Conservation (phyloP, 2,797 vertebrate species). For the Alcedo quadribrachys region DNA sequence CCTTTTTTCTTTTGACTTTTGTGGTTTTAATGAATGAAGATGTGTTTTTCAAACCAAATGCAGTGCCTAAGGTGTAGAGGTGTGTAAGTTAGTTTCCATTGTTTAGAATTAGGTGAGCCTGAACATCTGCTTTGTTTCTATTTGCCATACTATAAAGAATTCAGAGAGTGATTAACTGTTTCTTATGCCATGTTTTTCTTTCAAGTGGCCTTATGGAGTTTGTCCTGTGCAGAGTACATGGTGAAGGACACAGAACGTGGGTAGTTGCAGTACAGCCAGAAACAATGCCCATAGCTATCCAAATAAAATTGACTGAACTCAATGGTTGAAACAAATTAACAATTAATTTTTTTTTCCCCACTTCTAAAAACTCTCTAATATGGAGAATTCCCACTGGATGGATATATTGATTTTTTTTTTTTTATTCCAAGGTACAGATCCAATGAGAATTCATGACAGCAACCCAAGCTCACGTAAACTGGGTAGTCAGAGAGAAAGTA, state of each 20-base stretch:
- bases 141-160: not conserved
- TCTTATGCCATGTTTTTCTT: not conserved
- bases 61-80: fast-evolving
- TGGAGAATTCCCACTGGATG: not conserved
- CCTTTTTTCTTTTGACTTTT: not conserved
- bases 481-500: not conserved
- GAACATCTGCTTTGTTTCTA: not conserved
- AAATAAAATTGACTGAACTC: not conserved
- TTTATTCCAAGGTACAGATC: not conserved
- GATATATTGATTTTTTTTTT: not conserved
- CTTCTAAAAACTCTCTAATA: not conserved
- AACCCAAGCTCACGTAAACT: not conserved
- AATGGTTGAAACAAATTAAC: not conserved
- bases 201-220: not conserved
- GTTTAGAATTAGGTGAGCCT: not conserved
- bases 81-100: not conserved
- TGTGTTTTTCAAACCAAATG: not conserved
- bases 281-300: fast-evolving
- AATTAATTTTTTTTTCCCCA: not conserved
- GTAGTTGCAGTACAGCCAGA: fast-evolving
- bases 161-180: not conserved
- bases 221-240: fast-evolving
- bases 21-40: not conserved
- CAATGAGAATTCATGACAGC: not conserved
- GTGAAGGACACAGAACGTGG: not conserved